phyloP scores from a whole-genome alignment of 2,797 vertebrate species.

The Cynopterus sphinx region DNA sequence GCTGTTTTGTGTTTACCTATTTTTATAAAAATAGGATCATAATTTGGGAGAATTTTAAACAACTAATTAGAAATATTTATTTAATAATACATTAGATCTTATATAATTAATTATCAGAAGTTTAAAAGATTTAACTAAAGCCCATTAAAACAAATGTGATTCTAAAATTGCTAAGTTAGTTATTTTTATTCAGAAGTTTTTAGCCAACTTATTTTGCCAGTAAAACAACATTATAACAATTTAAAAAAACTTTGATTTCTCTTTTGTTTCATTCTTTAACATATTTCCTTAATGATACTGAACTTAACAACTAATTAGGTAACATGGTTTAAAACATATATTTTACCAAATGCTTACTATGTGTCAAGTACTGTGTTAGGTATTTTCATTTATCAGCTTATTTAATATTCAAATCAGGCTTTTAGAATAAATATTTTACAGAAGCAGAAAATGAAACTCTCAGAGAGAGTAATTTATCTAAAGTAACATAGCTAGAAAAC shows the following conservation, averaged over 20 bases:
- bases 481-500: neutral
- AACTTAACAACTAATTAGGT: constrained; percentile 10
- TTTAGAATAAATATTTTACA: constrained; percentile 22
- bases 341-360: neutral
- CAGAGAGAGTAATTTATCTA: neutral
- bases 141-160: constrained; percentile 31
- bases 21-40: constrained; percentile 17
- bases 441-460: constrained; percentile 3
- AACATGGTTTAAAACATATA: neutral
- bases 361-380: neutral
- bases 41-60: constrained; percentile 27
- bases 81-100: constrained; percentile 24
- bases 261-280: neutral
- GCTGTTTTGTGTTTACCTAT: neutral
- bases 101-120: constrained; percentile 9
- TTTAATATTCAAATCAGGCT: constrained; percentile 4
- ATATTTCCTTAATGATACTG: neutral
- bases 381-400: constrained; percentile 13
- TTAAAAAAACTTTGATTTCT: constrained; percentile 11
- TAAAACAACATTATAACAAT: constrained; percentile 21
- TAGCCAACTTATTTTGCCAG: neutral
- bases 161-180: neutral
- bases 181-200: neutral
- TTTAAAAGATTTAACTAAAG: constrained; percentile 13
- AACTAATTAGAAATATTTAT: constrained; percentile 34